phyloP scores from a whole-genome alignment of 2,113 vertebrate species.

The Rana temporaria region DNA sequence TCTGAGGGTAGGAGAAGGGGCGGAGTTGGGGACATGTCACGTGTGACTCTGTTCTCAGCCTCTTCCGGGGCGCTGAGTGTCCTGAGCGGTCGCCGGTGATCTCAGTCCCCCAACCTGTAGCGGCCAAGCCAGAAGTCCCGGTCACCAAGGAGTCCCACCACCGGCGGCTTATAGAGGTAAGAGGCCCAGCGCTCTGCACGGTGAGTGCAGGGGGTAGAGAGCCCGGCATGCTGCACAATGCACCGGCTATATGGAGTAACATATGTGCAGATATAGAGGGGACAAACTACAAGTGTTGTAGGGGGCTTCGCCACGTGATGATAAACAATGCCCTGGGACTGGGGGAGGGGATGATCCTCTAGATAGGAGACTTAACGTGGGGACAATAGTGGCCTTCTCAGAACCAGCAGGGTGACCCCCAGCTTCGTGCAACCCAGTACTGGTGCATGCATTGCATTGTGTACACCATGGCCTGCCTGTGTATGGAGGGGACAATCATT shows the following conservation, averaged over 20 bases:
- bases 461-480: too few species aligned
- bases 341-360: too few species aligned
- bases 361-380: too few species aligned
- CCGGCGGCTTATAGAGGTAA: conserved; percentile 6
- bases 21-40: neutral
- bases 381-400: too few species aligned
- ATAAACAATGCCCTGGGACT: neutral
- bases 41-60: neutral
- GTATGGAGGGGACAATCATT: too few species aligned
- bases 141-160: neutral
- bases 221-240: neutral
- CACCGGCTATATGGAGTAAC: too few species aligned
- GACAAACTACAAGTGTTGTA: neutral
- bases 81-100: conserved; percentile 14
- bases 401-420: neutral
- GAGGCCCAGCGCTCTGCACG: neutral
- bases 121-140: conserved; percentile 3
- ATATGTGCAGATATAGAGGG: neutral
- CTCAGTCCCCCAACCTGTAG: conserved; percentile 15
- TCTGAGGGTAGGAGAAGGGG: neutral
- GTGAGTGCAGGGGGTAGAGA: too few species aligned
- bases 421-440: neutral
- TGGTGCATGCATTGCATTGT: neutral
- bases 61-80: conserved; percentile 49
- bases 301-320: neutral